Evolutionary conservation across 2,113 vertebrate genomes (phyloP), one percentile per base, ranked within the genome.

Genomic region (Esox niger): DNA sequence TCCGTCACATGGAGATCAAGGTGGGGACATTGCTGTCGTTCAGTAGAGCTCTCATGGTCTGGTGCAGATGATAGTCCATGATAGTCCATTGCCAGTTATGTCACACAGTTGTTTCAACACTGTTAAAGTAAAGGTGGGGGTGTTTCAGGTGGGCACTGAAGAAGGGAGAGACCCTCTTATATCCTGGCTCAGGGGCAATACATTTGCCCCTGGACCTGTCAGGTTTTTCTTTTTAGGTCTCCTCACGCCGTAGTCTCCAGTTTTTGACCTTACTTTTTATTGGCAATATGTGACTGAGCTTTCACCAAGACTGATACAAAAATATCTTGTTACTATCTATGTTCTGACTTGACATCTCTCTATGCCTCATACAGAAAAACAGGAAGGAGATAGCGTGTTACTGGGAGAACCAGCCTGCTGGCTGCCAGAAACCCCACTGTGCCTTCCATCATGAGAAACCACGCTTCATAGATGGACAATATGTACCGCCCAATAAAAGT

Each of bases 1-100:
- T 95, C 90, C 94, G 97, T 13, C 97, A 99, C 87, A 98, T 98
- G 96, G 92, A 98, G 59, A 97, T 98, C 15, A 91, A 97, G 23
- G 97, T 99, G 84, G 94, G 92, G 78, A 38, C 6, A 61, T 26
- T 54, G 31, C 9, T 57, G 6, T 56, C 25, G 25, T 26, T 56
- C 25, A 26, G 54, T 13, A 4, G 54, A 26, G n/a, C n/a, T n/a
- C n/a, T n/a, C n/a, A n/a, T n/a, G n/a, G n/a, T n/a, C n/a, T n/a
- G n/a, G n/a, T n/a, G n/a, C n/a, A n/a, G n/a, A n/a, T n/a, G n/a
- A n/a, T n/a, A n/a, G n/a, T n/a, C 21, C 54, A 55, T 55, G 4
- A 5, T 11, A 25, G 52, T 23, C 10, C 21, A 25, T 21, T 23
- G 11, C 17, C 13, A 17, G 5, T 17, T 17, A 15, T 43, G 11